Conservation (phyloP, 2,797 vertebrate genomes). For the Peromyscus eremicus region DNA sequence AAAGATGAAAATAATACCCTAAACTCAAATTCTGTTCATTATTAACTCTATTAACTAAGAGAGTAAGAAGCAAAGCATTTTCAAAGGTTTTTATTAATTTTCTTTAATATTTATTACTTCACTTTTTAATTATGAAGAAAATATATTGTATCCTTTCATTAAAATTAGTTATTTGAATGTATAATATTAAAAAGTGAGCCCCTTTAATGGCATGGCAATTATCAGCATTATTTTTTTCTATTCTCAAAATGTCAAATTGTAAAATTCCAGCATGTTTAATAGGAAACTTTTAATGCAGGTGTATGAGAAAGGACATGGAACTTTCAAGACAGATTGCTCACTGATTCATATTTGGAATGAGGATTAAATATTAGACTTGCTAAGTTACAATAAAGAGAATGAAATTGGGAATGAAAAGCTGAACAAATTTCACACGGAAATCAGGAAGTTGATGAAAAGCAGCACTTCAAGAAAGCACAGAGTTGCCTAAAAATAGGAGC, state of each 20-base stretch:
- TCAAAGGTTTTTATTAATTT: background rate
- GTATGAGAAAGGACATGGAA: background rate
- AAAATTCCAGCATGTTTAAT: background rate
- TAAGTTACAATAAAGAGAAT: slow-evolving; percentile 15
- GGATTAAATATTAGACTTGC: slow-evolving; percentile 42
- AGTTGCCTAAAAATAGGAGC: background rate
- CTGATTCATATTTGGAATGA: background rate
- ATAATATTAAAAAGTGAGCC: background rate
- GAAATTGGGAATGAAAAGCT: slow-evolving; percentile 8
- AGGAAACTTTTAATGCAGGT: background rate
- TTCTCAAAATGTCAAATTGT: background rate
- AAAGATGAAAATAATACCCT: background rate
- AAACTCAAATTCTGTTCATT: background rate
- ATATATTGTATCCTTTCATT: background rate
- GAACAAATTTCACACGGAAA: slow-evolving; percentile 56
- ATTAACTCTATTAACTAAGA: background rate
- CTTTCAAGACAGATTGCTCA: background rate
- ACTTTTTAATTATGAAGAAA: slow-evolving; percentile 20
- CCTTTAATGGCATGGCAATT: background rate
- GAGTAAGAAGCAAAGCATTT: background rate
- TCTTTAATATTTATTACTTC: background rate
- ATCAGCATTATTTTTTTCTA: background rate
- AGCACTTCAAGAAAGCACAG: slow-evolving; percentile 3
- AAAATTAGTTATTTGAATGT: background rate
- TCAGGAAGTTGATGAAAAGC: slow-evolving; percentile 34